Evolutionary conservation across 1,140 invertebrate species (phyloP).

Genomic region (Bombus breviceps): DNA sequence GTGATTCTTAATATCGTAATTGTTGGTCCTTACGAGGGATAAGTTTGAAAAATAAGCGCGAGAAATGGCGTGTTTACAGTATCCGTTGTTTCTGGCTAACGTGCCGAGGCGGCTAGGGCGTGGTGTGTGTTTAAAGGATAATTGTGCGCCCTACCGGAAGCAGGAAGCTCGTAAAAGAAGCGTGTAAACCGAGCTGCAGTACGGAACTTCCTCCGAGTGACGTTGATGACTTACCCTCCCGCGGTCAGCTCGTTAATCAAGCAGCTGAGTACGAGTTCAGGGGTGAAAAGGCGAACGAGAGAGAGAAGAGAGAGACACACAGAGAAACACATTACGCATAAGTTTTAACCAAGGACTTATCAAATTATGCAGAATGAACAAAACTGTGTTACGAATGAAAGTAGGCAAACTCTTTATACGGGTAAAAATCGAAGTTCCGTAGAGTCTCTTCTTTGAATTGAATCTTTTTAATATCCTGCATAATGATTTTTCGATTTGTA

Average conservation of each 20-base stretch:
- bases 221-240: constrained; percentile 89
- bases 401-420: neutral
- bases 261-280: constrained; percentile 88
- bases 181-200: constrained; percentile 69
- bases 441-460: too few relatives aligned
- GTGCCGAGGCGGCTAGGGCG: constrained; percentile 54
- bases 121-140: constrained; percentile 55
- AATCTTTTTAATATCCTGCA: neutral
- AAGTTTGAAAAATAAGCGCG: neutral
- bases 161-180: constrained; percentile 69
- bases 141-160: constrained; percentile 67
- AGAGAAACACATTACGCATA: constrained; percentile 84
- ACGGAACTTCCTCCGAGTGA: constrained; percentile 68
- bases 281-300: constrained; percentile 85
- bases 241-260: constrained; percentile 92
- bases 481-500: neutral
- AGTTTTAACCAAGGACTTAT: constrained; percentile 63
- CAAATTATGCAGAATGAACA: constrained; percentile 16
- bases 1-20: neutral
- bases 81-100: constrained; percentile 45
- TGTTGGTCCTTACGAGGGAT: neutral
- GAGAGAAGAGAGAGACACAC: constrained; percentile 83
- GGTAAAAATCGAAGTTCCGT: neutral
- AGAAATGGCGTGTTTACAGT: constrained; percentile 9
- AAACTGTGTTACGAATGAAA: constrained; percentile 24